Evolutionary conservation across 2,888 invertebrate species (phyloP).

Genomic region (Dryobotodes eremita): DNA sequence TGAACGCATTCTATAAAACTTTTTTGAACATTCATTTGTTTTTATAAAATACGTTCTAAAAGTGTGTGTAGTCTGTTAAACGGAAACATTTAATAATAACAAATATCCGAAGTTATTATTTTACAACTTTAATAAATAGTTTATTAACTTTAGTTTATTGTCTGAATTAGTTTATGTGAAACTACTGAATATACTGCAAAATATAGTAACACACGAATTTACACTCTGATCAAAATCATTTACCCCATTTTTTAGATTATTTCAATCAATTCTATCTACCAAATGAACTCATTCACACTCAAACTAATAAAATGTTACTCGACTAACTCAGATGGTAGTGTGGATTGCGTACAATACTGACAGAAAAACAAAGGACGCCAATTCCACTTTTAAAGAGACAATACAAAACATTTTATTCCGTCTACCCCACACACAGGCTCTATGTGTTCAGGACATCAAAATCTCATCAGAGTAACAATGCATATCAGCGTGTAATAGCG

Average conservation of each 20-base stretch:
- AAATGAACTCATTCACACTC: slow-evolving; percentile 50
- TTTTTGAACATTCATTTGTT: slow-evolving; percentile 15
- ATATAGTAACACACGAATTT: slow-evolving; percentile 18
- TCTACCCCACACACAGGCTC: slow-evolving; percentile 21
- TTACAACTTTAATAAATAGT: slow-evolving; percentile 16
- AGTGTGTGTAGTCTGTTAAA: slow-evolving; percentile 67
- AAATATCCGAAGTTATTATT: slow-evolving; percentile 31
- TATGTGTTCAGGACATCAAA: slow-evolving; percentile 9
- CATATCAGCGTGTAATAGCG: too few relatives aligned
- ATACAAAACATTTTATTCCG: slow-evolving; percentile 15
- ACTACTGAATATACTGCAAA: slow-evolving; percentile 34
- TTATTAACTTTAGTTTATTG: slow-evolving; percentile 24
- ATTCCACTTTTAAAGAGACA: slow-evolving; percentile 27
- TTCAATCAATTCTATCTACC: slow-evolving; percentile 40
- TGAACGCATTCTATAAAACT: slow-evolving; percentile 66
- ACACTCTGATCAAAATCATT: slow-evolving; percentile 5
- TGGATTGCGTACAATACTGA: slow-evolving; percentile 27
- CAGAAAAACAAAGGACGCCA: slow-evolving; percentile 31
- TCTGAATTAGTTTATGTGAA: slow-evolving; percentile 18
- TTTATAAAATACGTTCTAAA: slow-evolving; percentile 60
- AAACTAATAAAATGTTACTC: slow-evolving; percentile 26
- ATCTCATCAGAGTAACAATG: slow-evolving; percentile 33
- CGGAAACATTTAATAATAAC: slow-evolving; percentile 47
- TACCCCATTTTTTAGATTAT: background rate
- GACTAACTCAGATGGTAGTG: background rate